These are phyloP conservation scores for Barypeithes pellucidus DNA, from an alignment of 2,888 invertebrate genomes.

Conservation along the genomic window DNA sequence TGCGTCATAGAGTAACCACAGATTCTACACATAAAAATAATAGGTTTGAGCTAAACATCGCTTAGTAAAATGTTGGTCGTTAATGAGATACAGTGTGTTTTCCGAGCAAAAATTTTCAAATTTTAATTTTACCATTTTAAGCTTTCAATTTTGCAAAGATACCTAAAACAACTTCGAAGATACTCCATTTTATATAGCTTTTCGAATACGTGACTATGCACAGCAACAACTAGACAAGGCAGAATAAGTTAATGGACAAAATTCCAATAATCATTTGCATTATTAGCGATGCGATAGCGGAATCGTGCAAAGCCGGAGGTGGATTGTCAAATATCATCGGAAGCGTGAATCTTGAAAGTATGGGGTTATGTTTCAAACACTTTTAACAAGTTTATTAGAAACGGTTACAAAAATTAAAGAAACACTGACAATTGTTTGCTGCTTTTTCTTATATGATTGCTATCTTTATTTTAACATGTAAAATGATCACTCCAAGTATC, in stretches of 20 bases:
- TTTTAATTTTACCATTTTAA: too few relatives aligned
- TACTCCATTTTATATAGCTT: not conserved
- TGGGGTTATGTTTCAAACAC: constrained; percentile 19
- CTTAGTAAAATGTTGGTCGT: too few relatives aligned
- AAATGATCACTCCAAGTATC: too few relatives aligned
- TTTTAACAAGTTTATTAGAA: constrained; percentile 19
- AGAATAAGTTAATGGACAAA: constrained; percentile 31
- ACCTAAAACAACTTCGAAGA: not conserved
- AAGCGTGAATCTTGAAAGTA: constrained; percentile 47
- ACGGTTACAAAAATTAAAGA: not conserved
- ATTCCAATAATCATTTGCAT: constrained; percentile 36
- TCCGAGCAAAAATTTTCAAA: too few relatives aligned
- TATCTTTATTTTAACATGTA: too few relatives aligned
- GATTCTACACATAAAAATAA: too few relatives aligned
- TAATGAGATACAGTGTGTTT: too few relatives aligned
- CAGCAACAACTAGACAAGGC: constrained; percentile 7
- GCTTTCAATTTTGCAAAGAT: too few relatives aligned
- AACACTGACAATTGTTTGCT: too few relatives aligned
- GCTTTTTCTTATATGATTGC: too few relatives aligned
- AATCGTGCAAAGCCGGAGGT: constrained; percentile 37
- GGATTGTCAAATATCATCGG: constrained; percentile 46
- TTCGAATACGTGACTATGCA: constrained; percentile 10
- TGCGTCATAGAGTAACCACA: too few relatives aligned
- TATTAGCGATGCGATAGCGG: constrained; percentile 29
- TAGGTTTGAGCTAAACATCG: too few relatives aligned